Percentiles rank a stretch among this genome's conserved stretches.
phyloP scores from a whole-genome alignment of 1,140 invertebrate species.

The Drosophila nigrodunni region DNA sequence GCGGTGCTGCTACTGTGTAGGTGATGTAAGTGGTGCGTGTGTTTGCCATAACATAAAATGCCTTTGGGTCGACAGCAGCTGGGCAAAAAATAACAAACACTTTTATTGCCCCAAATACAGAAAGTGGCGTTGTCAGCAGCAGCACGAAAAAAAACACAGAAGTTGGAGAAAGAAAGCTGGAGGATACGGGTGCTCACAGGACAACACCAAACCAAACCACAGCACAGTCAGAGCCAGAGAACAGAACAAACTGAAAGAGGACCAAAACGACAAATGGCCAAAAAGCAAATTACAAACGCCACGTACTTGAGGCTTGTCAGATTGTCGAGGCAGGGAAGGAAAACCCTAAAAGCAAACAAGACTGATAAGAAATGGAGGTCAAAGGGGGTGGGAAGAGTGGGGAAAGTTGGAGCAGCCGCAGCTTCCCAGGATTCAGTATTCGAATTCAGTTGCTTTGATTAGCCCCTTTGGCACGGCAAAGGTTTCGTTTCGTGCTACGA shows the following conservation, averaged over 20 bases:
- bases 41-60: constrained; percentile 63
- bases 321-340: constrained; percentile 26
- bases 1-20: constrained; percentile 1
- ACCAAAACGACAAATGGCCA: constrained; percentile 36
- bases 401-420: constrained; percentile 2
- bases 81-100: constrained; percentile 39
- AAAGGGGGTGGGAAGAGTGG: neutral
- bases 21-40: constrained; percentile 44
- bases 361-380: constrained; percentile 20
- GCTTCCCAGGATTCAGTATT: constrained; percentile 3
- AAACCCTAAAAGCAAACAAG: constrained; percentile 40
- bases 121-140: constrained; percentile 75
- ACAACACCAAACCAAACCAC: constrained; percentile 24
- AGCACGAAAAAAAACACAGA: constrained; percentile 11
- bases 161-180: neutral
- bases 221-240: constrained; percentile 6
- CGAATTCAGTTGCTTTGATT: constrained; percentile 28
- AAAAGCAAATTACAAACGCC: constrained; percentile 58
- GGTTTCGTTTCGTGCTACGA: constrained; percentile 18
- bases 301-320: constrained; percentile 50
- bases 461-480: constrained; percentile 38
- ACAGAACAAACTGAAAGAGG: neutral
- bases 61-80: constrained; percentile 24
- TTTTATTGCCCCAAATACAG: constrained; percentile 64
- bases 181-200: constrained; percentile 10